Percentiles rank a stretch among this genome's conserved stretches.
Conservation (phyloP, 1,140 invertebrate species). For the Holotrichia oblita region DNA sequence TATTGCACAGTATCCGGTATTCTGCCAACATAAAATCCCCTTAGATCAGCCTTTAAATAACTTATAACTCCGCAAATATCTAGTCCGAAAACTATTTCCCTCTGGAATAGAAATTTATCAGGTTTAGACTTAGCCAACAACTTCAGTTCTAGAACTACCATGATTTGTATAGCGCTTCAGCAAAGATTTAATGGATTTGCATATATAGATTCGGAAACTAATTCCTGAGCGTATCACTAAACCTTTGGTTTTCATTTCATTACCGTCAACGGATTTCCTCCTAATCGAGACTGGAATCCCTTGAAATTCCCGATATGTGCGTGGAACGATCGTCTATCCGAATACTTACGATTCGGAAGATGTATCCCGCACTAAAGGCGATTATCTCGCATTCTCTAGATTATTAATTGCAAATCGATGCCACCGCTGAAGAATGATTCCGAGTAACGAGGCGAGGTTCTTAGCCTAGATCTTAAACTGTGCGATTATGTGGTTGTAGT, state of each 20-base stretch:
- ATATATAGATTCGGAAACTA: constrained; percentile 4
- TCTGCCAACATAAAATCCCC: background rate
- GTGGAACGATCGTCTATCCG: background rate
- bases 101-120: background rate
- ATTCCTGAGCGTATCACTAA: constrained; percentile 4
- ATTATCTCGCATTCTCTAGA: background rate
- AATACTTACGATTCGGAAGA: background rate
- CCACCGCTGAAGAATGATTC: background rate
- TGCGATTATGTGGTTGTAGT: too few relatives aligned
- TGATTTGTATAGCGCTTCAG: background rate
- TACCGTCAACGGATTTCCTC: background rate
- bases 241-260: constrained; percentile 5
- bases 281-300: background rate
- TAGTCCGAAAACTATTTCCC: background rate
- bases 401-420: constrained; percentile 17
- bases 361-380: background rate
- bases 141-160: background rate
- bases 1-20: too few relatives aligned
- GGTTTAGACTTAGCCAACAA: background rate
- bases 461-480: background rate
- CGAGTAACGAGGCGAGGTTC: background rate
- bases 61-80: background rate
- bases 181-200: constrained; percentile 2
- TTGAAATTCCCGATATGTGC: background rate
- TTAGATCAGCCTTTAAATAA: background rate